Conservation (phyloP, 37 sponge, comb jelly and placozoan genomes). For the Cliona cf. orientalis region DNA sequence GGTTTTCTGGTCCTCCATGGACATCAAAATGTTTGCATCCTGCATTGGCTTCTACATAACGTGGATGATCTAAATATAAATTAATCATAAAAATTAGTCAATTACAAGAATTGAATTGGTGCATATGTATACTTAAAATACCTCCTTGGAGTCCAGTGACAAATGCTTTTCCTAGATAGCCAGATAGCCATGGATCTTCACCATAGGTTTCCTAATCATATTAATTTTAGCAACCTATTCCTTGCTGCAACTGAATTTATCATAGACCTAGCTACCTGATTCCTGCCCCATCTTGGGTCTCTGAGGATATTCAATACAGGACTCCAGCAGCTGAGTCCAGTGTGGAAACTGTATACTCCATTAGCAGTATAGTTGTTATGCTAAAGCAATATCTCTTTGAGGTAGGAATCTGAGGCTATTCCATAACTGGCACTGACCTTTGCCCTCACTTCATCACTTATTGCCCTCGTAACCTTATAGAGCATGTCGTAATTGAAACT, state of each 20-base stretch:
- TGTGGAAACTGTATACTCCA: slow-evolving; percentile 57
- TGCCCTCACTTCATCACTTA: slow-evolving; percentile 65
- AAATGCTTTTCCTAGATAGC: slow-evolving; percentile 38
- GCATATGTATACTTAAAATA: no score
- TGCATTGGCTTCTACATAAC: slow-evolving; percentile 65
- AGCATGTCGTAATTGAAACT: slow-evolving; percentile 57
- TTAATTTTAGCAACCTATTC: no score
- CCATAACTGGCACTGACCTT: no score
- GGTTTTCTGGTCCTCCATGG: no score
- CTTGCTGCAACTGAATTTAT: no score
- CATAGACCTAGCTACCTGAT: no score
- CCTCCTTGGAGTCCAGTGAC: slow-evolving; percentile 75
- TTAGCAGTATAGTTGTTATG: slow-evolving; percentile 44
- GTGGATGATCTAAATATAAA: slow-evolving; percentile 49
- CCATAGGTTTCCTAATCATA: no score
- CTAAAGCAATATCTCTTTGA: no score
- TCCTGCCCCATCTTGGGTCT: slow-evolving; percentile 70
- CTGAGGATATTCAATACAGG: slow-evolving; percentile 52
- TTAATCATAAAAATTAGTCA: neutral
- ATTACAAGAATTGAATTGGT: no score
- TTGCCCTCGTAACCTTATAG: slow-evolving; percentile 48
- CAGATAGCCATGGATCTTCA: no score
- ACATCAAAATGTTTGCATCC: slow-evolving; percentile 78
- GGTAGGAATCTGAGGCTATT: no score
- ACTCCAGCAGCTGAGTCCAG: slow-evolving; percentile 40